Evolutionary conservation across 2,888 invertebrate species (phyloP).

Genomic region (Melitaea athalia): DNA sequence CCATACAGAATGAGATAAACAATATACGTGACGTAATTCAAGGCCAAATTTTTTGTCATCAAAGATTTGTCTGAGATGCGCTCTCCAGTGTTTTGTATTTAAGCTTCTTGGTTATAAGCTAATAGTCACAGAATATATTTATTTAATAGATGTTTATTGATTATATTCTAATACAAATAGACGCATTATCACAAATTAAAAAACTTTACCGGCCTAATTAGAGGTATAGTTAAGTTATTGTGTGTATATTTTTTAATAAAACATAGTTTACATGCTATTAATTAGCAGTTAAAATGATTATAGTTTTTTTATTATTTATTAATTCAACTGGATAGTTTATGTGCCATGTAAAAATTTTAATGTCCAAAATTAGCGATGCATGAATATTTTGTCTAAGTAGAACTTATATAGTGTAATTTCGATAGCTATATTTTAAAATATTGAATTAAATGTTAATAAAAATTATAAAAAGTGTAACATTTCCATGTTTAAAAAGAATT

Average conservation of each 20-base stretch:
- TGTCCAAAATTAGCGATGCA: slow-evolving; percentile 3
- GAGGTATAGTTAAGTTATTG: neutral
- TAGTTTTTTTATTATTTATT: neutral
- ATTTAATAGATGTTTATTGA: slow-evolving; percentile 14
- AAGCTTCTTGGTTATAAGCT: too few relatives aligned
- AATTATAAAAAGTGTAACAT: neutral
- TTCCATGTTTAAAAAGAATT: neutral
- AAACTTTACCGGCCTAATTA: slow-evolving; percentile 17
- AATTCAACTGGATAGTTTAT: neutral
- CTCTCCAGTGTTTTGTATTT: too few relatives aligned
- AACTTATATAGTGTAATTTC: slow-evolving; percentile 11
- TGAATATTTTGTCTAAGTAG: slow-evolving; percentile 16
- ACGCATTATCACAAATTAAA: slow-evolving; percentile 12
- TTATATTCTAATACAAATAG: slow-evolving; percentile 14
- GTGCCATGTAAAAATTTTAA: neutral
- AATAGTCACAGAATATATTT: slow-evolving; percentile 23
- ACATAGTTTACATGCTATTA: neutral
- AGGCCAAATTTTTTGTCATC: too few relatives aligned
- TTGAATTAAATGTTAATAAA: neutral
- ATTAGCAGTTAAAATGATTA: neutral
- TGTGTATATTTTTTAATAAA: neutral
- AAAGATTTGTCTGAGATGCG: too few relatives aligned
- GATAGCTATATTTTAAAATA: slow-evolving; percentile 14
- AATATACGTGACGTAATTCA: too few relatives aligned
- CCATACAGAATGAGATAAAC: too few relatives aligned